Conservation (phyloP, 2,888 invertebrate species). For the Conus canariensis region DNA sequence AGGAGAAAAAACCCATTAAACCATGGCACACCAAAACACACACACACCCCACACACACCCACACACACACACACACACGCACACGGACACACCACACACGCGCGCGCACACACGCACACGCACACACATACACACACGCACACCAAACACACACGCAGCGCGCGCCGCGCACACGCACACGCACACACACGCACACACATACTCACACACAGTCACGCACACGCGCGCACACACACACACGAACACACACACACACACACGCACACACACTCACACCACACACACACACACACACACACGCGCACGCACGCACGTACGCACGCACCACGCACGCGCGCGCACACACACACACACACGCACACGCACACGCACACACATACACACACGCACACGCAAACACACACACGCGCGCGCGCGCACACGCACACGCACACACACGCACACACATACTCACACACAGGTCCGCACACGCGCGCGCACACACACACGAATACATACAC, state of each 20-base stretch:
- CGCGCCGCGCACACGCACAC: too few relatives aligned
- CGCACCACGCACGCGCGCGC: not conserved
- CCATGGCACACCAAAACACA: too few relatives aligned
- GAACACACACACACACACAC: too few relatives aligned
- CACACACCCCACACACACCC: not conserved
- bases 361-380: too few relatives aligned
- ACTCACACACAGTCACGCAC: not conserved
- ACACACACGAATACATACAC: not conserved
- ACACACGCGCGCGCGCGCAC: not conserved
- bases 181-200: not conserved
- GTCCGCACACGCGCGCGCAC: not conserved
- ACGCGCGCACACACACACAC: too few relatives aligned
- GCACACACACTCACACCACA: not conserved
- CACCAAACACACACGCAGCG: too few relatives aligned
- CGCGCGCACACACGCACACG: not conserved
- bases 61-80: constrained; percentile 13
- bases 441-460: not conserved
- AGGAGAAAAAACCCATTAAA: too few relatives aligned
- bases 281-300: constrained; percentile 1
- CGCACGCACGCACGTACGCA: not conserved
- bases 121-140: too few relatives aligned
- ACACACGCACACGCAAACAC: not conserved
- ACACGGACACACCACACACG: not conserved
- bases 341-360: not conserved
- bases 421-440: not conserved